phyloP scores from a whole-genome alignment of 1,140 invertebrate genomes.

The Spodoptera litura region DNA sequence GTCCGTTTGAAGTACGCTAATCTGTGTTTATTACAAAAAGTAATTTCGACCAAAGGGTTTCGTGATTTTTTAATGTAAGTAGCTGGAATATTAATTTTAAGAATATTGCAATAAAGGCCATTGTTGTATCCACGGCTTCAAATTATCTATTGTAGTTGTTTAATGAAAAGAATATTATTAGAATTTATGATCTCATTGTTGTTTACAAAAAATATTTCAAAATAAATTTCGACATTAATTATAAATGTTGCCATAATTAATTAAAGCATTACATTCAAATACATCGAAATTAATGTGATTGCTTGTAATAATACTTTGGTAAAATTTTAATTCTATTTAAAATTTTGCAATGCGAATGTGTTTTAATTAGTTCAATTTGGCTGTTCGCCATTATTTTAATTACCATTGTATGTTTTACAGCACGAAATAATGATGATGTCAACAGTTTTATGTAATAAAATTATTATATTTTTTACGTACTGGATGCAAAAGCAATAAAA shows the following conservation, averaged over 20 bases:
- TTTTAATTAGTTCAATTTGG: constrained; percentile 31
- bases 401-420: constrained; percentile 18
- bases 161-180: too few species aligned
- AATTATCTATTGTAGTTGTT: too few species aligned
- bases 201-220: too few species aligned
- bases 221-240: background rate
- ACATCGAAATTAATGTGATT: background rate
- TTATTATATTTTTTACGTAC: background rate
- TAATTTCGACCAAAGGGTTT: constrained; percentile 36
- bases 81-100: background rate
- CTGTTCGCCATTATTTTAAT: constrained; percentile 33
- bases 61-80: constrained; percentile 30
- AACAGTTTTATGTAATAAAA: background rate
- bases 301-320: background rate
- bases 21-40: constrained; percentile 42
- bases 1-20: constrained; percentile 31
- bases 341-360: constrained; percentile 10
- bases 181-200: too few species aligned
- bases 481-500: too few species aligned
- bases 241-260: background rate
- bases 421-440: constrained; percentile 15
- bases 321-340: constrained; percentile 3
- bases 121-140: too few species aligned
- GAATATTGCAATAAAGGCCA: too few species aligned
- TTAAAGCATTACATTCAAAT: too few species aligned